Evolutionary conservation across 2,113 vertebrate species (phyloP), one percentile per base, ranked within the genome.

Genomic region (Rynchops niger): DNA sequence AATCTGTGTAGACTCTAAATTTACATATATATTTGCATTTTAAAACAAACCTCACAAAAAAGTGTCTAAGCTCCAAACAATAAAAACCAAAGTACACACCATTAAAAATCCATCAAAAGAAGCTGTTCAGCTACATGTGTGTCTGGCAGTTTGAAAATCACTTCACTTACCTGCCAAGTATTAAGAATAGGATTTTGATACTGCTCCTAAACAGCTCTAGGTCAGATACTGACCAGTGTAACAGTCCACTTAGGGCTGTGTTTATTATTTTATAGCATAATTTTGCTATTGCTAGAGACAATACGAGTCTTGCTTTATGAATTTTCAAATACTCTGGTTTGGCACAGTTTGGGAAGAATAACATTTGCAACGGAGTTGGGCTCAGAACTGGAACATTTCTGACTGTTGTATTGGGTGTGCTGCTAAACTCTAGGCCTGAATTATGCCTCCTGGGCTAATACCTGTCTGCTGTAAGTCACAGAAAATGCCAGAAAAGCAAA

Each of bases 41-140:
- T 96, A 96, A 97, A 97, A 90, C 90, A 97, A 97, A 97, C 95
- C 96, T 97, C 53, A 4, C 96, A 97, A 97, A 97, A 97, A 97
- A 96, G 95, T 97, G 90, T 88, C 96, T 96, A 83, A 96, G 93
- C 95, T 96, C 94, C 95, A 96, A 93, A 96, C 96, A 97, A 97
- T 97, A 97, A 97, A 97, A 97, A 66, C 53, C 78, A 83, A 97
- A 97, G 87, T 86, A 58, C 84, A 96, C 82, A 94, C 89, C 96
- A 97, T 97, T 97, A 97, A 97, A 97, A 97, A 97, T 96, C 97
- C 95, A 97, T 97, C 95, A 96, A 93, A 95, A 95, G 89, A 94
- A 95, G 89, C 96, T 94, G 93, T 95, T 95, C 89, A 96, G 84
- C 87, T 96, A 95, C 89, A 92, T 91, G 89, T 95, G 81, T 95